Conservation (phyloP, 1,140 invertebrate genomes). For the Drosophila repletoides region DNA sequence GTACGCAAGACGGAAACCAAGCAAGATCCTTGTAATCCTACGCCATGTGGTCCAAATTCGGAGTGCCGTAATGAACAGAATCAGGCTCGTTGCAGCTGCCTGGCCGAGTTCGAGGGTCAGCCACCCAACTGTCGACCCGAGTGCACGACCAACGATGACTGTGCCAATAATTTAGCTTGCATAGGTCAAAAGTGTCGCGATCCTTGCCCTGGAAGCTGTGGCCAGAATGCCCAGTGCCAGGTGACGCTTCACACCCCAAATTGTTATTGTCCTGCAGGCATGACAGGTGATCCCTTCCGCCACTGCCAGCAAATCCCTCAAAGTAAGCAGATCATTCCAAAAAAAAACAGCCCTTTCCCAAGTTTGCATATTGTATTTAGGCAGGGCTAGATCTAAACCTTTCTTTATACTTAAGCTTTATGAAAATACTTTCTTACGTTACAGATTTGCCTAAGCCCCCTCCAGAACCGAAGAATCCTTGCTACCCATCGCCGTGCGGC, state of each 20-base stretch:
- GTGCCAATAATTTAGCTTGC: constrained; percentile 85
- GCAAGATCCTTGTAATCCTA: constrained; percentile 87
- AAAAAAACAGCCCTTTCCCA: neutral
- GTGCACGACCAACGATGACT: constrained; percentile 87
- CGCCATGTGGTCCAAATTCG: constrained; percentile 90
- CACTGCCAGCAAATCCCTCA: constrained; percentile 83
- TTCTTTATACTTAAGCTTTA: neutral
- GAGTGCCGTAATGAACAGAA: constrained; percentile 86
- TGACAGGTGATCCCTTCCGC: constrained; percentile 89
- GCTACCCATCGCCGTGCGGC: constrained; percentile 85
- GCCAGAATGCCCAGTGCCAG: constrained; percentile 87
- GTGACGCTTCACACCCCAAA: constrained; percentile 89
- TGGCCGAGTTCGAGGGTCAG: constrained; percentile 85
- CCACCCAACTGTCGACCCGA: constrained; percentile 88
- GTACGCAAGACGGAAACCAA: constrained; percentile 81
- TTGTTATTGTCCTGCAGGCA: constrained; percentile 87
- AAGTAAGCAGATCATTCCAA: constrained; percentile 60
- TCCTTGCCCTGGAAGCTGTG: constrained; percentile 90
- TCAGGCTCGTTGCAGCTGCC: constrained; percentile 85
- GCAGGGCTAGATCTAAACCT: constrained; percentile 29
- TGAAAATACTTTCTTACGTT: constrained; percentile 82
- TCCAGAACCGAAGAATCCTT: constrained; percentile 84
- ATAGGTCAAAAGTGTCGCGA: constrained; percentile 87
- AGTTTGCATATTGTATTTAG: constrained; percentile 83
- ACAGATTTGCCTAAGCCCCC: constrained; percentile 49